Conservation (phyloP, 1,140 invertebrate species). For the Drosophila baimaii region DNA sequence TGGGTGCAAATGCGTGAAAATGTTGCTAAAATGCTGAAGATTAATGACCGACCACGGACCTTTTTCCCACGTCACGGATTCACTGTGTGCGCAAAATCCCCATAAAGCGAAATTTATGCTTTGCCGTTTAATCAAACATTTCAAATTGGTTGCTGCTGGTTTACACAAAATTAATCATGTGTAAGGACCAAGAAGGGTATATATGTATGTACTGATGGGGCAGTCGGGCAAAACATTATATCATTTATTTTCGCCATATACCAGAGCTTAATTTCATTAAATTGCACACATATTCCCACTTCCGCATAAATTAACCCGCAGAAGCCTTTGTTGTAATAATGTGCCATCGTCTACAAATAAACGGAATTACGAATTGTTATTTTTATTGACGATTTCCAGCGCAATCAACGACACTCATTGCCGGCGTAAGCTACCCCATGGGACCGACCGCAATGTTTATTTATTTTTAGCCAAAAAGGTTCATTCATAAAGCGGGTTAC, state of each 20-base stretch:
- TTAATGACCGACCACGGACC: conserved; percentile 30
- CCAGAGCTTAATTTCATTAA: conserved; percentile 18
- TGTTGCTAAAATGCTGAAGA: conserved; percentile 42
- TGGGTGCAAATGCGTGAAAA: conserved; percentile 51
- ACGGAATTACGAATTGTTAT: conserved; percentile 14
- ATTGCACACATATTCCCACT: conserved; percentile 5
- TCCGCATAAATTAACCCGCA: conserved; percentile 5
- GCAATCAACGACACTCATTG: conserved; percentile 11
- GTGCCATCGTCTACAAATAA: conserved; percentile 12
- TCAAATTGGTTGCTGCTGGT: conserved; percentile 37
- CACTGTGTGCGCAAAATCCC: conserved; percentile 19
- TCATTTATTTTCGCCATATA: not conserved
- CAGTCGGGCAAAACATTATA: not conserved
- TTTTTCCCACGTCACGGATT: conserved; percentile 16
- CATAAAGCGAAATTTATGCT: conserved; percentile 46
- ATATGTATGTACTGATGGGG: not conserved
- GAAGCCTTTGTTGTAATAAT: conserved; percentile 5
- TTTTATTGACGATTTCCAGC: conserved; percentile 27
- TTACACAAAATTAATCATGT: conserved; percentile 43
- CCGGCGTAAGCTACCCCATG: not conserved
- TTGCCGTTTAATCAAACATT: conserved; percentile 47
- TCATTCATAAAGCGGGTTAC: conserved; percentile 32
- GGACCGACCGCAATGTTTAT: conserved; percentile 14
- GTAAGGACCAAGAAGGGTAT: not conserved
- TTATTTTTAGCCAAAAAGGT: conserved; percentile 15